These are phyloP conservation scores for Seladonia tumulorum DNA, from an alignment of 2,888 invertebrate species.

Conservation along the genomic window DNA sequence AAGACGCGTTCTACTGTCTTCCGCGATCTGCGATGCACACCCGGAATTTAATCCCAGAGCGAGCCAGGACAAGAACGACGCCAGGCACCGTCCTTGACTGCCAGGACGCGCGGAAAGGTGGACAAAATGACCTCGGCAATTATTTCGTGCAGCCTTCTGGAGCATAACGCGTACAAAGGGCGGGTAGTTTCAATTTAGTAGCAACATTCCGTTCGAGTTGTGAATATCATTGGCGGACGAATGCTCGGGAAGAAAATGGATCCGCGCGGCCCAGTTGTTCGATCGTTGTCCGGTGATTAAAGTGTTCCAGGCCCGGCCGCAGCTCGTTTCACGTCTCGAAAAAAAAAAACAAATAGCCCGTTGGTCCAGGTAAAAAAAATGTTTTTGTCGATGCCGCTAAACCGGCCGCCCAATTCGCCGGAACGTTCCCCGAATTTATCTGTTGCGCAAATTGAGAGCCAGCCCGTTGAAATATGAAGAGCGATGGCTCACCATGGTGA, in stretches of 20 bases:
- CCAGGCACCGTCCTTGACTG: neutral
- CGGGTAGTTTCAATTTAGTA: neutral
- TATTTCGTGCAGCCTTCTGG: neutral
- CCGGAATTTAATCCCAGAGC: neutral
- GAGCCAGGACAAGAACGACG: neutral
- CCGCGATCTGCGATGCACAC: neutral
- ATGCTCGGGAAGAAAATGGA: neutral
- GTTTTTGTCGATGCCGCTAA: neutral
- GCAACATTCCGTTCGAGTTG: neutral
- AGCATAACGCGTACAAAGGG: neutral
- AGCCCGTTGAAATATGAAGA: constrained; percentile 11
- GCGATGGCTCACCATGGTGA: neutral
- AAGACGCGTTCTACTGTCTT: neutral
- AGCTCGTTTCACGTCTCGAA: neutral
- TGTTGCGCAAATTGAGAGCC: constrained; percentile 21
- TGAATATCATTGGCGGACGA: neutral
- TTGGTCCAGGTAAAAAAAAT: neutral
- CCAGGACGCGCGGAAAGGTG: neutral
- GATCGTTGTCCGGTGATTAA: constrained; percentile 8
- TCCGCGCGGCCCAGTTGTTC: neutral
- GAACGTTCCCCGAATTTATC: constrained; percentile 16
- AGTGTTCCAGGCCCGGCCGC: neutral
- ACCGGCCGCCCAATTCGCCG: neutral
- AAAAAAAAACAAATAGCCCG: neutral
- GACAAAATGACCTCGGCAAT: neutral